Base-by-base conservation (phyloP, 2,888 invertebrate genomes). In the Ichneumoninae sp. region DNA sequence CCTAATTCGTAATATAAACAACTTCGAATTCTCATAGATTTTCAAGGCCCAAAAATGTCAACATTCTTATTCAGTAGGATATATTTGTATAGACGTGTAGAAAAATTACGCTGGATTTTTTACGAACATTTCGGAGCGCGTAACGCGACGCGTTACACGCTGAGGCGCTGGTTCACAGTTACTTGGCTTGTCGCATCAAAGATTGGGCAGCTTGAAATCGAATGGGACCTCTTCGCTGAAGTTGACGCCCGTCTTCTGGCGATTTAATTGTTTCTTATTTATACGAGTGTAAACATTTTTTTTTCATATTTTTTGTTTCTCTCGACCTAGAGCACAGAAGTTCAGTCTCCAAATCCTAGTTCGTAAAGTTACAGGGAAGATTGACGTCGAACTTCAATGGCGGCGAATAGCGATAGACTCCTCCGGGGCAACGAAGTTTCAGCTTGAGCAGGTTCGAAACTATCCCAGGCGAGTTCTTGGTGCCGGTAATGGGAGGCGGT, bases 401-500 rank as follows among this genome's bases (percentile, higher is more conserved):
- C 75, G 62, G 65, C 65, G 52, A 75, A 66, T 65, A 22, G 26
- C 71, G n/a, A 26, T 75, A 65, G 65, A 52, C 65, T 76, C 76
- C 76, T 76, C 52, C 66, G 76, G 76, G 66, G 76, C 52, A 66
- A 66, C 40, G 76, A 76, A 76, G 76, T 66, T 76, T 76, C 30
- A 65, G 52, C 40, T 66, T 6, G 30, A 16, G 22, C 66, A 54
- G 76, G 52, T 47, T 66, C 52, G 66, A 66, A 54, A 54, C 54
- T 76, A 47, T 47, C 30, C 66, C 66, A 50, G 65, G 26, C 76
- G 40, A 22, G 66, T 76, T 76, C 66, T 40, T 40, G 78, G 70
- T 79, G 36, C 52, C 70, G 69, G 78, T 70, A 65, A 79, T 71
- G 78, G 70, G 78, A 50, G 47, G 60, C 78, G 40, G 78, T 71